phyloP scores from a whole-genome alignment of 2,797 vertebrate species.

The Sparus aurata region DNA sequence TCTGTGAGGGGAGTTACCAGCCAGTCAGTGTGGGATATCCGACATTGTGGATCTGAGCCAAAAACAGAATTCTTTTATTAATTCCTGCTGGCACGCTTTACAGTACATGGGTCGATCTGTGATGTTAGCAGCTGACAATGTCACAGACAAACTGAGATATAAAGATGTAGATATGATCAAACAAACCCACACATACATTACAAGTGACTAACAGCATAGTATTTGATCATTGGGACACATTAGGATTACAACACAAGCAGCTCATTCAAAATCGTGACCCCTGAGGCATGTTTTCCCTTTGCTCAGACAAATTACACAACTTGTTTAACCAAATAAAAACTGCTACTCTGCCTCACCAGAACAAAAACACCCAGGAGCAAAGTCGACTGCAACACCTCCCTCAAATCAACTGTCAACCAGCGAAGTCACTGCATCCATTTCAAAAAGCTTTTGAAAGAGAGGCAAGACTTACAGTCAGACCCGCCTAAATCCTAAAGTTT shows the following conservation, averaged over 20 bases:
- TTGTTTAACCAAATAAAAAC: slow-evolving; percentile 34
- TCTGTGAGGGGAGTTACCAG: neutral
- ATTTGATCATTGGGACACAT: neutral
- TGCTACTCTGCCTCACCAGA: slow-evolving; percentile 6
- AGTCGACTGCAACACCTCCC: slow-evolving; percentile 28
- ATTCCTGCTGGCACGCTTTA: neutral
- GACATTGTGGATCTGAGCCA: slow-evolving; percentile 18
- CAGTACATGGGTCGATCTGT: neutral
- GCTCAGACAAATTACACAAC: slow-evolving; percentile 8
- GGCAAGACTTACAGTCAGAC: slow-evolving; percentile 65
- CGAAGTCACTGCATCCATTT: slow-evolving; percentile 42
- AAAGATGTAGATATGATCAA: neutral
- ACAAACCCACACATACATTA: neutral
- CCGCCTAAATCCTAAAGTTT: slow-evolving; percentile 48
- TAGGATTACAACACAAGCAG: neutral
- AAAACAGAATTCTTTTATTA: slow-evolving; percentile 31
- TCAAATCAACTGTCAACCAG: slow-evolving; percentile 20
- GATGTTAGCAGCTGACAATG: neutral
- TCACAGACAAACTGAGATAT: neutral
- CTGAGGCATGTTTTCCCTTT: neutral
- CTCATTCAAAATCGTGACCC: slow-evolving; percentile 21
- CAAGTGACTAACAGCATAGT: neutral
- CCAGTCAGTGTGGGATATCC: neutral
- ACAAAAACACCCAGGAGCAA: slow-evolving; percentile 48
- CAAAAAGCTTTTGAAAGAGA: slow-evolving; percentile 51